A percentile compares a stretch with the other conserved stretches of the same genome.
Conservation (phyloP, 1,140 invertebrate species). For the Drosophila nigromelanica region DNA sequence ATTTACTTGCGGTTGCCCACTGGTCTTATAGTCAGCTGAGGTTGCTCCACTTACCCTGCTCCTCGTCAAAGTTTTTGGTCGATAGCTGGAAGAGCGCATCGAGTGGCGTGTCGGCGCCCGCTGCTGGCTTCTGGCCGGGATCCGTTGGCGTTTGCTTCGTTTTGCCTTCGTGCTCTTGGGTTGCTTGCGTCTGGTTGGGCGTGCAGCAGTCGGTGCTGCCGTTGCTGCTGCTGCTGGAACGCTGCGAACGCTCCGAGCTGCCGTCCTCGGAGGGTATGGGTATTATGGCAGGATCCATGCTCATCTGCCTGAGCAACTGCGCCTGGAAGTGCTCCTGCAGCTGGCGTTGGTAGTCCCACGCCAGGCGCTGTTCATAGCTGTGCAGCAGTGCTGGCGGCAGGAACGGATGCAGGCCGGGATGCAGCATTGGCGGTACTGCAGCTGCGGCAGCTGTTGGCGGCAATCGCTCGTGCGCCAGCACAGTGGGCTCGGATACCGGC, state of each 20-base stretch:
- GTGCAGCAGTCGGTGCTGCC: conserved; percentile 88
- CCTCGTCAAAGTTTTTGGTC: conserved; percentile 96
- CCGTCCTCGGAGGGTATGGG: conserved; percentile 82
- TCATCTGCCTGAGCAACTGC: conserved; percentile 81
- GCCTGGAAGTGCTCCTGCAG: conserved; percentile 84
- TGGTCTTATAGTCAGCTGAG: background rate
- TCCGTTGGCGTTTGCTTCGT: background rate
- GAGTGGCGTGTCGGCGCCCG: conserved; percentile 89
- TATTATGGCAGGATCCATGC: conserved; percentile 75
- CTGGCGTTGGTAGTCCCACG: conserved; percentile 86
- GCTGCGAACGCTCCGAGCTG: conserved; percentile 85
- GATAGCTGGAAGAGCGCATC: conserved; percentile 99
- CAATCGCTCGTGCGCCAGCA: too few relatives aligned
- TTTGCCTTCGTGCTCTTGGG: conserved; percentile 22
- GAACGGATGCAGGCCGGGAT: conserved; percentile 67
- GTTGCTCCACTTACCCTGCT: conserved; percentile 86
- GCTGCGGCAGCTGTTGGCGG: conserved; percentile 9
- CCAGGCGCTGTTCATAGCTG: conserved; percentile 85
- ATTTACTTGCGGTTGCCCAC: conserved; percentile 58
- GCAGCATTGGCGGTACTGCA: conserved; percentile 14
- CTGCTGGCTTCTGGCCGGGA: conserved; percentile 24
- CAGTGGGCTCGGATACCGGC: background rate
- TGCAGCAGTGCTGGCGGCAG: conserved; percentile 73
- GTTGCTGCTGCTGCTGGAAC: conserved; percentile 85
- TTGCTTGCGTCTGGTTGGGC: conserved; percentile 8